Conservation (phyloP, 2,797 vertebrate species). For the Tauraco hartlaubi region DNA sequence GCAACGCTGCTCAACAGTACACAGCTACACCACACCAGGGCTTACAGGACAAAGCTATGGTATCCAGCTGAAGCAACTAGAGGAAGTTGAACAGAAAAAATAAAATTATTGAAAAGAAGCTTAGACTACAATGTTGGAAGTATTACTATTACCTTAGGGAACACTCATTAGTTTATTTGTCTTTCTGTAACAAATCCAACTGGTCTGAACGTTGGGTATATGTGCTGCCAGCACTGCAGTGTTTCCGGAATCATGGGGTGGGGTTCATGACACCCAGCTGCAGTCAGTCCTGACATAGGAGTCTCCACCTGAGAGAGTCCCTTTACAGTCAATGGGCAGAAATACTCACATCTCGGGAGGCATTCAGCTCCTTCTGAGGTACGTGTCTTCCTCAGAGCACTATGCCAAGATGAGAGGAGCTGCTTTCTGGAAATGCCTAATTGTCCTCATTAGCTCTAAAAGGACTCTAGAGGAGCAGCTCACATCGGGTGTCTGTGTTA, state of each 20-base stretch:
- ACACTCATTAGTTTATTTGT: not conserved
- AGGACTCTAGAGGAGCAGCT: not conserved
- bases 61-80: not conserved
- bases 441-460: not conserved
- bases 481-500: not conserved
- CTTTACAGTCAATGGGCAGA: not conserved
- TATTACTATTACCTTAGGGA: not conserved
- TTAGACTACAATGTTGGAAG: not conserved
- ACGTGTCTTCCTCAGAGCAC: not conserved
- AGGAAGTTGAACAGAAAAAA: not conserved
- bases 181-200: not conserved
- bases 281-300: not conserved
- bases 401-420: not conserved
- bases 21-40: not conserved
- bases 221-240: not conserved
- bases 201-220: not conserved
- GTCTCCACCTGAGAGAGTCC: not conserved
- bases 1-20: fast-evolving
- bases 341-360: not conserved
- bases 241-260: not conserved
- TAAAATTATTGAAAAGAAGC: not conserved
- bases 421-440: fast-evolving
- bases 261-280: not conserved
- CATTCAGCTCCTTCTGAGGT: not conserved
- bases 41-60: not conserved